These are phyloP conservation scores for Alcedo atthis DNA, from an alignment of 2,797 vertebrate species.

Conservation along the genomic window DNA sequence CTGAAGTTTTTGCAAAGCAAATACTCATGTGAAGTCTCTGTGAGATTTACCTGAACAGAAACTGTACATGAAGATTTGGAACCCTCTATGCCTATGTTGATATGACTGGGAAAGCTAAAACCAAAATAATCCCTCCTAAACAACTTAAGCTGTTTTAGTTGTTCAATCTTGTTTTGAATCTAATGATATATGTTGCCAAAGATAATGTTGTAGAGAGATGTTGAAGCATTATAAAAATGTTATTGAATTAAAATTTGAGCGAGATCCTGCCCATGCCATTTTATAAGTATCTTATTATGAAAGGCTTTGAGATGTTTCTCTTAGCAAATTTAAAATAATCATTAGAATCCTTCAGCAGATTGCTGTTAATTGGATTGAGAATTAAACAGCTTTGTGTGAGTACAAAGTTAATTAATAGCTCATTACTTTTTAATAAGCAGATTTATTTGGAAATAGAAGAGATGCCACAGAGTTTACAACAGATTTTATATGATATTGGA, in stretches of 20 bases:
- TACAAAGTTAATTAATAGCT: conserved; percentile 87
- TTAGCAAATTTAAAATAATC: conserved; percentile 85
- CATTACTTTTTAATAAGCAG: conserved; percentile 86
- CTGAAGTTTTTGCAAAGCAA: background rate
- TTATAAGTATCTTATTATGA: conserved; percentile 81
- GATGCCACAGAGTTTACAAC: conserved; percentile 72
- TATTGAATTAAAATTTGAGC: conserved; percentile 62
- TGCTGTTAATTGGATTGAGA: conserved; percentile 84
- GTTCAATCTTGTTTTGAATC: background rate
- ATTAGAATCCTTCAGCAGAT: conserved; percentile 84
- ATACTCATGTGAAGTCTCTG: accelerated
- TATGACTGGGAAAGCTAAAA: background rate
- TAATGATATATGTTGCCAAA: background rate
- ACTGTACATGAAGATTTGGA: background rate
- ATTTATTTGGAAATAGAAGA: conserved; percentile 79
- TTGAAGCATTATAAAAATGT: conserved; percentile 55
- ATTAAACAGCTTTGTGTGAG: conserved; percentile 82
- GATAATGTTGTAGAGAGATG: background rate
- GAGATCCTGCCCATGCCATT: conserved; percentile 62
- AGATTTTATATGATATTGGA: conserved; percentile 70
- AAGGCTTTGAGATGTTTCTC: conserved; percentile 82
- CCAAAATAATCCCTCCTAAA: background rate
- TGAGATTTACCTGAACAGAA: background rate
- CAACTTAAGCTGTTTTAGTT: background rate
- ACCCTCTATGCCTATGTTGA: accelerated